phyloP scores from a whole-genome alignment of 2,888 invertebrate genomes.

The Nephrotoma flavescens region DNA sequence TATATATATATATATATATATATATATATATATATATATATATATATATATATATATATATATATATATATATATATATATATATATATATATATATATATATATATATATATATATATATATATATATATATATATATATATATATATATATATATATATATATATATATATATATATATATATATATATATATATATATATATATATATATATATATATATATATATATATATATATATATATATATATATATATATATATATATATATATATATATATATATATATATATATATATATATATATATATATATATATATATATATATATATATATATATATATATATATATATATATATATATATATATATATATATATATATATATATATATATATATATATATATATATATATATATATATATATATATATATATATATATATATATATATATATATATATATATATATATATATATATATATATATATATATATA shows the following conservation, averaged over 20 bases:
- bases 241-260: background rate
- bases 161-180: background rate
- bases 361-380: background rate
- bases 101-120: background rate
- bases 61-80: background rate
- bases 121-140: background rate
- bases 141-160: background rate
- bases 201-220: background rate
- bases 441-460: background rate
- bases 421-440: background rate
- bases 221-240: background rate
- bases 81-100: background rate
- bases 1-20: too few relatives aligned
- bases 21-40: background rate
- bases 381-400: background rate
- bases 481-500: too few relatives aligned
- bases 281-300: background rate
- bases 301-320: background rate
- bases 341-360: background rate
- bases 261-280: background rate
- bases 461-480: too few relatives aligned
- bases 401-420: background rate
- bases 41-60: background rate
- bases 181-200: background rate
- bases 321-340: background rate